Percentiles rank a stretch among this genome's conserved stretches.
phyloP scores from a whole-genome alignment of 1,140 invertebrate species.

The Drosophila equinoxialis region DNA sequence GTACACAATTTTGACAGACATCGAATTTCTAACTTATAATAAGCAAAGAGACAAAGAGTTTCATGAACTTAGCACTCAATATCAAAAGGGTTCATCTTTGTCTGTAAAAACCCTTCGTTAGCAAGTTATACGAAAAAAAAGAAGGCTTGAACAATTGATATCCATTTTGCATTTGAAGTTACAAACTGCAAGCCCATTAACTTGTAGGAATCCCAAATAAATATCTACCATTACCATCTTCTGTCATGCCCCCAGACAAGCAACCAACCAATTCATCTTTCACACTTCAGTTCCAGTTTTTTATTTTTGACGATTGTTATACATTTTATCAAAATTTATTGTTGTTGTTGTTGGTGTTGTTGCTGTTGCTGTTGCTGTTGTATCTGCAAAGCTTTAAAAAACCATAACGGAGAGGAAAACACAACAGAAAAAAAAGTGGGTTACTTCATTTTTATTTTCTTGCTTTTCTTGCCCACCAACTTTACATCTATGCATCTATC shows the following conservation, averaged over 20 bases:
- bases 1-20: too few species aligned
- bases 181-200: conserved; percentile 1
- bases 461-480: conserved; percentile 53
- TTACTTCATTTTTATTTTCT: conserved; percentile 79
- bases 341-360: conserved; percentile 35
- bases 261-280: conserved; percentile 63
- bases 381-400: conserved; percentile 43
- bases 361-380: conserved; percentile 1
- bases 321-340: conserved; percentile 43
- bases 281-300: conserved; percentile 53
- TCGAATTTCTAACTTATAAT: too few species aligned
- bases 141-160: not conserved
- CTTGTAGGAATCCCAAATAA: conserved; percentile 3
- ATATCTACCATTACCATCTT: conserved; percentile 7
- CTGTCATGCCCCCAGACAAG: conserved; percentile 36
- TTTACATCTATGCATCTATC: conserved; percentile 70
- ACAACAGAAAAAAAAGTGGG: conserved; percentile 74
- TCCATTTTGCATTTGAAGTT: not conserved
- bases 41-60: too few species aligned
- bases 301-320: conserved; percentile 40
- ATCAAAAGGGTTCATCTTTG: too few species aligned
- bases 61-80: too few species aligned
- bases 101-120: too few species aligned
- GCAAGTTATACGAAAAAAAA: too few species aligned
- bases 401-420: conserved; percentile 62